These are phyloP conservation scores for Smithornis capensis DNA, from an alignment of 2,113 vertebrate species.

Conservation along the genomic window DNA sequence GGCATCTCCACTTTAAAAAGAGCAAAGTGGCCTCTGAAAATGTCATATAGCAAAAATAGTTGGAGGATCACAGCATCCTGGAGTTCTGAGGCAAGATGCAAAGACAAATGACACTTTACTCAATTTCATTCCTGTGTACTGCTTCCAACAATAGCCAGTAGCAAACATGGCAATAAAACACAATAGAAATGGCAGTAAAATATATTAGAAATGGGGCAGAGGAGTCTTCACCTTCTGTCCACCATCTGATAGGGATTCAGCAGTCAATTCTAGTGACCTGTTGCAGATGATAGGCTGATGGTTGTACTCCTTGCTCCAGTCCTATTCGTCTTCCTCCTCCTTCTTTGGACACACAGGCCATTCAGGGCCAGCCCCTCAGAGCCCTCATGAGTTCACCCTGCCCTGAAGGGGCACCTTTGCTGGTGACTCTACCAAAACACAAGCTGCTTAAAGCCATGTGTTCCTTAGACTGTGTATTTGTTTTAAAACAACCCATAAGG, in stretches of 20 bases:
- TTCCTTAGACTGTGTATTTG: neutral
- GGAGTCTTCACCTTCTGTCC: neutral
- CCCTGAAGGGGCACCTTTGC: neutral
- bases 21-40: neutral
- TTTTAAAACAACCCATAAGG: neutral
- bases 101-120: rapidly evolving
- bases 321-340: neutral
- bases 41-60: neutral
- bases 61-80: neutral
- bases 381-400: neutral
- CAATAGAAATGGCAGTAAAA: neutral
- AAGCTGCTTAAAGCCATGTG: neutral
- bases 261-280: neutral
- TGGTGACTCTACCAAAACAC: neutral
- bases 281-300: neutral
- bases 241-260: neutral
- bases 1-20: neutral
- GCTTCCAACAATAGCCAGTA: neutral
- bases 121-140: neutral
- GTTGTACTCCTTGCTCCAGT: neutral
- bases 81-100: neutral
- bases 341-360: neutral
- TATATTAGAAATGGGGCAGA: neutral
- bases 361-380: neutral
- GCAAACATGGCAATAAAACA: neutral